Conservation (phyloP, 2,113 vertebrate genomes). For the Phrynosoma blainvillii region DNA sequence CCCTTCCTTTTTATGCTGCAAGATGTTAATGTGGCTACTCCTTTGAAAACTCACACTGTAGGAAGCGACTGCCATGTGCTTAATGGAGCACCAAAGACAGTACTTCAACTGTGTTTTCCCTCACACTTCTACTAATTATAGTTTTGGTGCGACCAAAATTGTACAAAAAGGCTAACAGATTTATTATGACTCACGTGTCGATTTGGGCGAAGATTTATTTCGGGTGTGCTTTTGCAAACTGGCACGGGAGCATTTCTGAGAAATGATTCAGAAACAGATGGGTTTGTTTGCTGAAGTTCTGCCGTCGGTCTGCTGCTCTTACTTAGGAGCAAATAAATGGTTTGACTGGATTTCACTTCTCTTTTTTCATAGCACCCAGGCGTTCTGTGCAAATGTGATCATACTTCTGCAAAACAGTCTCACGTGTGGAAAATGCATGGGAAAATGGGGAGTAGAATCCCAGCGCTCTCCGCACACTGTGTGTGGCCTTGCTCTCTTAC, state of each 20-base stretch:
- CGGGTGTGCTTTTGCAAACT: constrained; percentile 31
- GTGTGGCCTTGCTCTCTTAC: too few species aligned
- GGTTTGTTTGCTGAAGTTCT: constrained; percentile 40
- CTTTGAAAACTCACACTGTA: neutral
- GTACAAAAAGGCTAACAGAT: constrained; percentile 41
- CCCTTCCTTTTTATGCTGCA: neutral
- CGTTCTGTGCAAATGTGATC: constrained; percentile 4
- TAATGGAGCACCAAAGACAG: neutral
- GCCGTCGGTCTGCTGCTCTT: constrained; percentile 23
- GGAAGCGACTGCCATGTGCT: constrained; percentile 5
- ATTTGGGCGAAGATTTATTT: constrained; percentile 40
- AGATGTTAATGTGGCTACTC: neutral
- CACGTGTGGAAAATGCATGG: neutral
- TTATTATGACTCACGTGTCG: constrained; percentile 55
- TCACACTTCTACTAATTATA: constrained; percentile 23
- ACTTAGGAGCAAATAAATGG: neutral
- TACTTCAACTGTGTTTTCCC: neutral
- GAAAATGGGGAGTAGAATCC: too few species aligned
- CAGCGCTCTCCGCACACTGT: too few species aligned
- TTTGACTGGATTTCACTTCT: neutral
- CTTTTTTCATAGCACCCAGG: constrained; percentile 13
- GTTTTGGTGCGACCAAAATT: constrained; percentile 46
- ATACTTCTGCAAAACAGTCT: neutral
- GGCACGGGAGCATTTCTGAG: constrained; percentile 38
- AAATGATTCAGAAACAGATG: constrained; percentile 55